A percentile compares a stretch with the other conserved stretches of the same genome.
Conservation (phyloP, 2,888 invertebrate species). For the Ferrisia virgata region DNA sequence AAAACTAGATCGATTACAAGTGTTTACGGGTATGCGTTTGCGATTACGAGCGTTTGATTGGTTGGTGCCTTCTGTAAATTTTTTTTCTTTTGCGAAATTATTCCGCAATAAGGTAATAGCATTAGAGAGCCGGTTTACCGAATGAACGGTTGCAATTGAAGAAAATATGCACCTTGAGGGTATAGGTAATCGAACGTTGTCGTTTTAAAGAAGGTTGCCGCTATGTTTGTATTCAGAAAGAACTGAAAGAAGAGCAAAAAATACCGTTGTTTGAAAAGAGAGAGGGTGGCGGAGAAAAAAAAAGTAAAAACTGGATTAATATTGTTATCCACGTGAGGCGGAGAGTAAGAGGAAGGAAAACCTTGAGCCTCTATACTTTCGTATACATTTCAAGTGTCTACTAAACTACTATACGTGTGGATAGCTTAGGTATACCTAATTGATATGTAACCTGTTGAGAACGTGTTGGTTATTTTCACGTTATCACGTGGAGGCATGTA, state of each 20-base stretch:
- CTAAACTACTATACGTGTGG: not conserved
- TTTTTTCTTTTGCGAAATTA: not conserved
- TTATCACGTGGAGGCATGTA: no score
- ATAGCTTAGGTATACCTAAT: no score
- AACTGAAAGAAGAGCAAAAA: not conserved
- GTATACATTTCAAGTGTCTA: not conserved
- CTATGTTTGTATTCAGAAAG: not conserved
- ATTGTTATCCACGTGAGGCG: not conserved
- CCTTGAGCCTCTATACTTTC: not conserved
- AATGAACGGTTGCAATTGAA: not conserved
- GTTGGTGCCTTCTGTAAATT: not conserved
- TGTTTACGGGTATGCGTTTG: no score
- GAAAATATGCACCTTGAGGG: not conserved
- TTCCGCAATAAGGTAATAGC: not conserved
- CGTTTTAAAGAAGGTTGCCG: not conserved
- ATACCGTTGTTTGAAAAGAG: no score
- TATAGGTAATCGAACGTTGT: not conserved
- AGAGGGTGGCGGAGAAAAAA: no score
- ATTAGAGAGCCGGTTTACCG: not conserved
- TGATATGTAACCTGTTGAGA: not conserved
- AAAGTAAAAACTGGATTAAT: not conserved
- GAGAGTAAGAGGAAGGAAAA: not conserved
- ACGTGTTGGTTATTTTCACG: not conserved
- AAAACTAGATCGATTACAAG: no score
- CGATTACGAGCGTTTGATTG: no score